A percentile compares a stretch with the other conserved stretches of the same genome.
phyloP scores from a whole-genome alignment of 2,888 invertebrate species.

The Charanyca ferruginea region DNA sequence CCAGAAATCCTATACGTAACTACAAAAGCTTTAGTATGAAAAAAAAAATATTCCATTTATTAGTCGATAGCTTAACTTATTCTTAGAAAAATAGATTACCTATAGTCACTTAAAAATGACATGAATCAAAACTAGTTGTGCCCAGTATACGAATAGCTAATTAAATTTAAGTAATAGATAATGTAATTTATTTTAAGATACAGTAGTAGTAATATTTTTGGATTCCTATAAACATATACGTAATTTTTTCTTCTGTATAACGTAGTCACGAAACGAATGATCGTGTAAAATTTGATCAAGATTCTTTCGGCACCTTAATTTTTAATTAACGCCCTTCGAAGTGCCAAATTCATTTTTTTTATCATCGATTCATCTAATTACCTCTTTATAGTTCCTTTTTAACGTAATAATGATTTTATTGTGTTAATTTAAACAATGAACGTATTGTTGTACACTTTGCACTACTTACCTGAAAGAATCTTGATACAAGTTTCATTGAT shows the following conservation, averaged over 20 bases:
- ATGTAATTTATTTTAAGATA: conserved; percentile 90
- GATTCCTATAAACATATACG: conserved; percentile 91
- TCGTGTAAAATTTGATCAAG: conserved; percentile 78
- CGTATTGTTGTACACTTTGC: conserved; percentile 52
- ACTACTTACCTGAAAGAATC: conserved; percentile 80
- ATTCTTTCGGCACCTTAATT: conserved; percentile 80
- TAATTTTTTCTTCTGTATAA: conserved; percentile 86
- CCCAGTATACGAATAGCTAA: conserved; percentile 91
- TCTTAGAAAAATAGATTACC: conserved; percentile 89
- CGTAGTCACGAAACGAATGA: conserved; percentile 66
- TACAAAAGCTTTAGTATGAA: conserved; percentile 89
- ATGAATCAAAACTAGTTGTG: conserved; percentile 91
- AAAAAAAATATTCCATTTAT: conserved; percentile 88
- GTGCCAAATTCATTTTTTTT: conserved; percentile 87
- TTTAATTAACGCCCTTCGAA: conserved; percentile 77
- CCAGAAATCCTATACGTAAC: conserved; percentile 86
- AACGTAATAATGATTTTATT: conserved; percentile 70
- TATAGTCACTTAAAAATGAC: conserved; percentile 90
- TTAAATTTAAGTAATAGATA: conserved; percentile 83
- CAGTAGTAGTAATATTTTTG: conserved; percentile 91
- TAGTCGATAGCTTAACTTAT: conserved; percentile 90
- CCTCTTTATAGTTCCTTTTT: conserved; percentile 81
- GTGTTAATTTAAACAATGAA: conserved; percentile 68
- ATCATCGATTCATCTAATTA: conserved; percentile 76
- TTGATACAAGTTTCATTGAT: conserved; percentile 77